phyloP scores from a whole-genome alignment of 1,140 invertebrate species.

The Polypedilum vanderplanki region DNA sequence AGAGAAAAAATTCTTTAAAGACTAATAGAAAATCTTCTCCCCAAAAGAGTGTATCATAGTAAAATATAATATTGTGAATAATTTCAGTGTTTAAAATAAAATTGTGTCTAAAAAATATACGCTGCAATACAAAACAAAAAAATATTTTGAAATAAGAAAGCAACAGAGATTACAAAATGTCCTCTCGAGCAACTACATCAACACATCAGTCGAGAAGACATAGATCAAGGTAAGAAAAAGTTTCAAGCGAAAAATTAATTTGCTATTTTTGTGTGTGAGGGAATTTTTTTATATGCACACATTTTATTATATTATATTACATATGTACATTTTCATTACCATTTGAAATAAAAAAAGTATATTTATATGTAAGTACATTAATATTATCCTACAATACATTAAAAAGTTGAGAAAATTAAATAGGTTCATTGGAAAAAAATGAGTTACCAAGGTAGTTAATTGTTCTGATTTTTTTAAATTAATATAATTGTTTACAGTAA shows the following conservation, averaged over 20 bases:
- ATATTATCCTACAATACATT: too few species aligned
- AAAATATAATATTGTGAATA: background rate
- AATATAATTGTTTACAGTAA: too few species aligned
- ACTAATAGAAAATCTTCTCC: background rate
- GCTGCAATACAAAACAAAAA: background rate
- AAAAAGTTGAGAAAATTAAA: too few species aligned
- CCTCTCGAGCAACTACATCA: constrained; percentile 24
- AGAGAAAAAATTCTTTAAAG: background rate
- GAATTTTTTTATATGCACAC: background rate
- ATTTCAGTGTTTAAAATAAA: background rate
- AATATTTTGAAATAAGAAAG: background rate
- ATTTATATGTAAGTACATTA: too few species aligned
- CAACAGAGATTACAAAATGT: constrained; percentile 11
- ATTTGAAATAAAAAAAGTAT: too few species aligned
- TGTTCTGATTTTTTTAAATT: too few species aligned
- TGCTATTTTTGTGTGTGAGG: background rate
- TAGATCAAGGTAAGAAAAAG: constrained; percentile 20
- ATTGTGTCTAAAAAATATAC: background rate
- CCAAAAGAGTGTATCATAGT: background rate
- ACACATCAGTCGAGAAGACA: constrained; percentile 9
- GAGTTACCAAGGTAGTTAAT: too few species aligned
- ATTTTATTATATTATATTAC: too few species aligned
- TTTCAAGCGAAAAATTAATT: background rate
- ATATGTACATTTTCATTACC: too few species aligned
- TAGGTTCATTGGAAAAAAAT: too few species aligned